These are phyloP conservation scores for Sarcophaga peregrina DNA, from an alignment of 1,140 invertebrate genomes.

Conservation along the genomic window DNA sequence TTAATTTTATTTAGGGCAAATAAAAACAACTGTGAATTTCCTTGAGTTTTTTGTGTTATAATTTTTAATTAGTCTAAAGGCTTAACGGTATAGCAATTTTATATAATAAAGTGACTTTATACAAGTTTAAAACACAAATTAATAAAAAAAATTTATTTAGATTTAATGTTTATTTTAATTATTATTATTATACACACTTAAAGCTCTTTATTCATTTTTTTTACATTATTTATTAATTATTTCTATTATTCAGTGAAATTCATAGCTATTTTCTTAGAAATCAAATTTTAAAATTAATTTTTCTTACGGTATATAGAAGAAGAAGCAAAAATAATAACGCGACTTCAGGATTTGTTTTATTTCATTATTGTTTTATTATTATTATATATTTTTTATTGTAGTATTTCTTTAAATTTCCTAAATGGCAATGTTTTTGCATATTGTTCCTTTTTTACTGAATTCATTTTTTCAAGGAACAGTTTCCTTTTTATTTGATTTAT, in stretches of 20 bases:
- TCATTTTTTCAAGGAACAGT: slow-evolving; percentile 34
- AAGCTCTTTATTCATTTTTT: slow-evolving; percentile 30
- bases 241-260: slow-evolving; percentile 40
- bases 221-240: not conserved
- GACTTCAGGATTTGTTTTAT: not conserved
- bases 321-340: slow-evolving; percentile 44
- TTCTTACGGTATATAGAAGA: slow-evolving; percentile 35
- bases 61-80: slow-evolving; percentile 36
- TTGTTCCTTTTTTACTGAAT: slow-evolving; percentile 44
- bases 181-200: slow-evolving; percentile 43
- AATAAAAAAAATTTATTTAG: slow-evolving; percentile 33
- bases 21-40: slow-evolving; percentile 46
- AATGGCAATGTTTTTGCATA: slow-evolving; percentile 41
- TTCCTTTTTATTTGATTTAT: slow-evolving; percentile 44
- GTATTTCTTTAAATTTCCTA: slow-evolving; percentile 37
- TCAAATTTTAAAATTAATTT: not conserved
- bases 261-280: slow-evolving; percentile 41
- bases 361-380: slow-evolving; percentile 24
- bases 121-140: not conserved
- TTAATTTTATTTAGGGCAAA: not conserved
- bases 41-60: slow-evolving; percentile 29
- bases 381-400: slow-evolving; percentile 30
- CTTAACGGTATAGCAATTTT: slow-evolving; percentile 37
- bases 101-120: slow-evolving; percentile 14
- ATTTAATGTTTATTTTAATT: slow-evolving; percentile 13